Conservation (phyloP, 2,797 vertebrate genomes). For the Pristis pectinata region DNA sequence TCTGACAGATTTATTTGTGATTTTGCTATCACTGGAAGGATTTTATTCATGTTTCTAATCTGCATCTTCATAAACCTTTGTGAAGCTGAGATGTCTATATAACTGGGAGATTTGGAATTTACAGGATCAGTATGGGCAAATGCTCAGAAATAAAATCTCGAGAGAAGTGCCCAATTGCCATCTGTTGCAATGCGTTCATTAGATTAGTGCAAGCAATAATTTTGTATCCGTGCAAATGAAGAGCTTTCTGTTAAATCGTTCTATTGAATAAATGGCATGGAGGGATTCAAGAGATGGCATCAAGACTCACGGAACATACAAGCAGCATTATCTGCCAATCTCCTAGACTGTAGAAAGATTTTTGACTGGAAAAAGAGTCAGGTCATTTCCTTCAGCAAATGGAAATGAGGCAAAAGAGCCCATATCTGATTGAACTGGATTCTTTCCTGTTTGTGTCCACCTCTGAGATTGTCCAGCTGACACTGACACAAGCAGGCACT, state of each 20-base stretch:
- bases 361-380: neutral
- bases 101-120: neutral
- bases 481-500: neutral
- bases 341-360: neutral
- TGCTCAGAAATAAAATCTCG: neutral
- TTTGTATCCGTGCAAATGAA: too few relatives aligned
- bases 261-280: too few relatives aligned
- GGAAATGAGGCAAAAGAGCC: neutral
- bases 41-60: neutral
- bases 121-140: neutral
- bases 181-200: neutral
- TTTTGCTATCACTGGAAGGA: neutral
- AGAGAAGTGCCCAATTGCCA: neutral
- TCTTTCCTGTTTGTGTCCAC: neutral
- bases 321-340: neutral
- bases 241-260: neutral
- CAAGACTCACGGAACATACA: neutral
- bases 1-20: neutral
- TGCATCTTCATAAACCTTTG: neutral
- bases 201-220: too few relatives aligned
- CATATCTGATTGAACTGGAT: neutral
- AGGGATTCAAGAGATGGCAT: neutral
- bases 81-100: neutral
- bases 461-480: neutral
- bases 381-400: neutral